Conservation (phyloP, 1,140 invertebrate species). For the Mya arenaria region DNA sequence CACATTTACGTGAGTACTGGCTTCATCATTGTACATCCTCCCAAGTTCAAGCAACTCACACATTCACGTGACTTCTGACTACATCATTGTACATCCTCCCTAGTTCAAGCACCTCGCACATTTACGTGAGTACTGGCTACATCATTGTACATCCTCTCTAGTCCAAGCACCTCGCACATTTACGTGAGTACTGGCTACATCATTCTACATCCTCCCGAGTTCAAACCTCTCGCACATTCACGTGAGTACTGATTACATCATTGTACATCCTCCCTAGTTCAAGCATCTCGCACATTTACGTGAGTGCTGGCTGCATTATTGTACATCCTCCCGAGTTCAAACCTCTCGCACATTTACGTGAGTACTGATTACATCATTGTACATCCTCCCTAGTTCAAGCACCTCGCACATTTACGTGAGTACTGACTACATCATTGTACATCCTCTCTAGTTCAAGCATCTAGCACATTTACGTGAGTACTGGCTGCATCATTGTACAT, state of each 20-base stretch:
- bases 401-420: neutral
- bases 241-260: no score
- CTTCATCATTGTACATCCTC: conserved; percentile 28
- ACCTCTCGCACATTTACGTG: neutral
- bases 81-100: neutral
- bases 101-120: no score
- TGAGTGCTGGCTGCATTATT: neutral
- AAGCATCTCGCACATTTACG: conserved; percentile 17
- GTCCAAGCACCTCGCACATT: neutral
- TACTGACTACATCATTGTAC: neutral
- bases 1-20: neutral
- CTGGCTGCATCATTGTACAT: conserved; percentile 28
- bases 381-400: neutral
- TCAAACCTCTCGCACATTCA: neutral
- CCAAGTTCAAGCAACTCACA: conserved; percentile 27
- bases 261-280: conserved; percentile 34
- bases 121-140: neutral
- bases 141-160: neutral
- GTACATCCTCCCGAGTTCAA: neutral
- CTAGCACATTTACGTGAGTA: neutral
- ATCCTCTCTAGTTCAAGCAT: neutral
- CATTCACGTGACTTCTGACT: neutral
- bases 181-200: neutral
- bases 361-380: neutral
- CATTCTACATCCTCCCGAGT: neutral